A percentile compares a stretch with the other conserved stretches of the same genome.
Conservation (phyloP, 2,113 vertebrate species). For the Tiliqua scincoides region DNA sequence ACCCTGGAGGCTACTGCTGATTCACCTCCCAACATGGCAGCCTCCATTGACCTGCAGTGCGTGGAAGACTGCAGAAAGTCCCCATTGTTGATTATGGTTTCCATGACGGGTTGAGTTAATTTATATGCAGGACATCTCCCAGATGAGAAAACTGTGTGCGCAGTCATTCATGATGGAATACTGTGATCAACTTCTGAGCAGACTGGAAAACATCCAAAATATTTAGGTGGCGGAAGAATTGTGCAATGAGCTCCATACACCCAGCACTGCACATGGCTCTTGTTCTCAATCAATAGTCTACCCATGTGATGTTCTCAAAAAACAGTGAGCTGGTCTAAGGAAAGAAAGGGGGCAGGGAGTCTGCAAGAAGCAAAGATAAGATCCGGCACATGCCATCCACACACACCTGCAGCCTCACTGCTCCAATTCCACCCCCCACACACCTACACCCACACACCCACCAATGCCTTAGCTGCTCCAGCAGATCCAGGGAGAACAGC, state of each 20-base stretch:
- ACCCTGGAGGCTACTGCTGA: constrained; percentile 12
- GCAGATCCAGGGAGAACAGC: no score
- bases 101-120: constrained; percentile 34
- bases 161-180: constrained; percentile 26
- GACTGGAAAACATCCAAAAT: neutral
- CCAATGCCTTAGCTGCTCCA: no score
- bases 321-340: no score
- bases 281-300: no score
- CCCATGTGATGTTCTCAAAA: no score
- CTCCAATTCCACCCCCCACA: no score
- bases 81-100: neutral
- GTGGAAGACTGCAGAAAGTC: constrained; percentile 17
- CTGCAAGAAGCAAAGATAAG: no score
- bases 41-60: neutral
- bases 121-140: constrained; percentile 31
- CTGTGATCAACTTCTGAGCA: neutral
- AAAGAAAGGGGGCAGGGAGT: no score
- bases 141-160: no score
- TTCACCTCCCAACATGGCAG: constrained; percentile 18
- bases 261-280: neutral
- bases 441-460: no score
- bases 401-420: no score
- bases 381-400: no score
- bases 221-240: neutral
- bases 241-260: neutral